Conservation (phyloP, 2,113 vertebrate genomes). For the Heteronetta atricapilla region DNA sequence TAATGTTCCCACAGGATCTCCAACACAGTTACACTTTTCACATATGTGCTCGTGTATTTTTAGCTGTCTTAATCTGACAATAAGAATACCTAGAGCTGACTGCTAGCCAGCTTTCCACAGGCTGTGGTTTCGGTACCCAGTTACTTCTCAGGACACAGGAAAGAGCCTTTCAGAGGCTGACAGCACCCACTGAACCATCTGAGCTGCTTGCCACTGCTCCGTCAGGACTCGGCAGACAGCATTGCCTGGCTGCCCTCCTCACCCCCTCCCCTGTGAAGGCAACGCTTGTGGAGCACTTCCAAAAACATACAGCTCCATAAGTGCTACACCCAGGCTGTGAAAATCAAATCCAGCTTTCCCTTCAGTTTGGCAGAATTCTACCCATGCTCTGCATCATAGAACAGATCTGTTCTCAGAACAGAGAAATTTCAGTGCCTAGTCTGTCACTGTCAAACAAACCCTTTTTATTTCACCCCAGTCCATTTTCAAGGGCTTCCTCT, state of each 20-base stretch:
- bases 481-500: conserved; percentile 25
- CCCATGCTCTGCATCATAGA: conserved; percentile 23
- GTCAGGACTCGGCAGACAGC: neutral
- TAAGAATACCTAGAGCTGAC: conserved; percentile 27
- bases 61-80: conserved; percentile 24
- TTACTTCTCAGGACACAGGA: neutral
- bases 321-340: neutral
- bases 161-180: conserved; percentile 10
- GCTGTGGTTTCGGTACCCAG: neutral
- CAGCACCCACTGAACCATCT: neutral
- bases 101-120: neutral
- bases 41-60: neutral
- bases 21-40: neutral
- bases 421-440: conserved; percentile 16
- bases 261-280: neutral
- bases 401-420: conserved; percentile 1
- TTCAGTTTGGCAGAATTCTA: conserved; percentile 4
- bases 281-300: neutral
- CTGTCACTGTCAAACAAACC: conserved; percentile 35
- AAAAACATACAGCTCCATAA: neutral
- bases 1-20: neutral
- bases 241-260: neutral
- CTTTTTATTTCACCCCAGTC: conserved; percentile 39
- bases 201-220: neutral
- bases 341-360: neutral